Evolutionary conservation across 2,113 vertebrate genomes (phyloP).

Genomic region (Caranx ignobilis): DNA sequence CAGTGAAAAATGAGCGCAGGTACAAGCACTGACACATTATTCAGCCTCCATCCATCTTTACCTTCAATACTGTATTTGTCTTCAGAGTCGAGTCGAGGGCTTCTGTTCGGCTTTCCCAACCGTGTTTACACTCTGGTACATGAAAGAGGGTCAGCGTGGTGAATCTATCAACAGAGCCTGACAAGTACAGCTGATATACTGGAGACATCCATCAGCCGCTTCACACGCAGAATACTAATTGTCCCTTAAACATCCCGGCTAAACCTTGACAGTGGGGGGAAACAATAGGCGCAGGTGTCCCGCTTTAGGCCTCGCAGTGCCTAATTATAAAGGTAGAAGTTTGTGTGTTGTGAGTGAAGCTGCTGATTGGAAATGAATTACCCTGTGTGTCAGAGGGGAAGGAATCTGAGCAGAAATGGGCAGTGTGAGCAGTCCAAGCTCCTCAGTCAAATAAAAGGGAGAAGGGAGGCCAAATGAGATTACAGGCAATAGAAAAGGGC

Average conservation of each 20-base stretch:
- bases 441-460: slow-evolving; percentile 87
- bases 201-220: slow-evolving; percentile 55
- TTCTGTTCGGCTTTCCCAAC: slow-evolving; percentile 24
- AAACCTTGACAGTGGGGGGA: slow-evolving; percentile 34
- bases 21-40: slow-evolving; percentile 75
- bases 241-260: slow-evolving; percentile 23
- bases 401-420: slow-evolving; percentile 75
- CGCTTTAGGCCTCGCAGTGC: slow-evolving; percentile 39
- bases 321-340: slow-evolving; percentile 60
- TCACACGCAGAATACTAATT: slow-evolving; percentile 46
- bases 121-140: slow-evolving; percentile 56
- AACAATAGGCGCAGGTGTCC: slow-evolving; percentile 58
- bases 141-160: slow-evolving; percentile 52
- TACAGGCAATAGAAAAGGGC: slow-evolving; percentile 91
- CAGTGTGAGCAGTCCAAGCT: slow-evolving; percentile 83
- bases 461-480: slow-evolving; percentile 92
- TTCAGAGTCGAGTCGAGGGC: slow-evolving; percentile 12
- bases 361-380: slow-evolving; percentile 80
- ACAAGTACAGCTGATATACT: slow-evolving; percentile 48
- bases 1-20: slow-evolving; percentile 60
- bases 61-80: slow-evolving; percentile 44
- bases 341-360: slow-evolving; percentile 56
- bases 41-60: slow-evolving; percentile 53
- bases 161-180: slow-evolving; percentile 48
- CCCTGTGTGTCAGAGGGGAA: slow-evolving; percentile 79